A percentile compares a stretch with the other conserved stretches of the same genome.
Evolutionary conservation across 2,797 vertebrate species (phyloP).

Genomic region (Valencia hispanica): DNA sequence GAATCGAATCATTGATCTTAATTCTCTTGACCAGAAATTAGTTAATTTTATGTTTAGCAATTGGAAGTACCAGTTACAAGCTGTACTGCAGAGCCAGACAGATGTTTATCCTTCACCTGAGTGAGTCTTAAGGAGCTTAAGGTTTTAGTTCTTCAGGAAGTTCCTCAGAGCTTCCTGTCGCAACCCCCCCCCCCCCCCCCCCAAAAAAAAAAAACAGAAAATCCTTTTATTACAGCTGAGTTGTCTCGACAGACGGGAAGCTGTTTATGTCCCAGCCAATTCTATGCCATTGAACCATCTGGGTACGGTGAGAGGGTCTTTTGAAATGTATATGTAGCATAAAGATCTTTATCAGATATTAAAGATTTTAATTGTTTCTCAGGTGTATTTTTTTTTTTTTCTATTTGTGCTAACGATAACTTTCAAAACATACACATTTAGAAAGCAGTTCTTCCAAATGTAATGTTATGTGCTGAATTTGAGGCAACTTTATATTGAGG

Average conservation of each 20-base stretch:
- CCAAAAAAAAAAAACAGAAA: too few relatives aligned
- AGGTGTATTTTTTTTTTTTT: constrained; percentile 5
- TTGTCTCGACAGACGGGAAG: constrained; percentile 7
- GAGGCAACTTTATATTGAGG: too few relatives aligned
- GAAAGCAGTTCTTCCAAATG: too few relatives aligned
- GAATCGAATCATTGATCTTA: constrained; percentile 75
- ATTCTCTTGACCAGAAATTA: constrained; percentile 50
- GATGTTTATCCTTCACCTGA: constrained; percentile 30
- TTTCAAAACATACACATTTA: neutral
- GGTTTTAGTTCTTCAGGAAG: constrained; percentile 27
- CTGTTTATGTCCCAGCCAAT: constrained; percentile 15
- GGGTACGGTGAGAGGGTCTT: constrained; percentile 1
- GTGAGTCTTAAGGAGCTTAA: constrained; percentile 38
- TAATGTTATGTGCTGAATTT: too few relatives aligned
- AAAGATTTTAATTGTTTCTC: constrained; percentile 66
- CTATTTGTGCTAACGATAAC: neutral
- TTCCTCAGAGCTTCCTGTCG: constrained; percentile 4
- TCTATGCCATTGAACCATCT: constrained; percentile 24
- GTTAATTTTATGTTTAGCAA: constrained; percentile 49
- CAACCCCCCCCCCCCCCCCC: too few relatives aligned
- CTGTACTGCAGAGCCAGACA: constrained; percentile 13
- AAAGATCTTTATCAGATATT: constrained; percentile 61
- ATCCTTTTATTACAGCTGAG: constrained; percentile 17
- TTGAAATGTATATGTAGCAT: constrained; percentile 3
- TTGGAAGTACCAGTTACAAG: constrained; percentile 30